Evolutionary conservation across 92 coral and sea anemone species (phyloP).

Genomic region (Porites evermanni): DNA sequence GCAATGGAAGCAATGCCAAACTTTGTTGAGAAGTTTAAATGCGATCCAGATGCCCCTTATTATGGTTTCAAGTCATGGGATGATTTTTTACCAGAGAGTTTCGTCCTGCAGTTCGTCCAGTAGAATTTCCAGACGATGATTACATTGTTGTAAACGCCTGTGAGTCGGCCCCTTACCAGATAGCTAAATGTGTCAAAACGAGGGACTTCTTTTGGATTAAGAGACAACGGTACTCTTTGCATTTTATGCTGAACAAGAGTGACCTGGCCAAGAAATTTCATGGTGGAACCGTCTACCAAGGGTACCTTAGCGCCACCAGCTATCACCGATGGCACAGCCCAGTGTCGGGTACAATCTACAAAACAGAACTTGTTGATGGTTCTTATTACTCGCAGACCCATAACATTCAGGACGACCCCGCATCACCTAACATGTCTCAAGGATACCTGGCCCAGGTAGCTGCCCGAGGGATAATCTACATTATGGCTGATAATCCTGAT

Average conservation of each 20-base stretch:
- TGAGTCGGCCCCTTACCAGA: constrained; percentile 27
- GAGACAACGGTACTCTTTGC: constrained; percentile 54
- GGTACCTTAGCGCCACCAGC: neutral
- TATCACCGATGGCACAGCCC: neutral
- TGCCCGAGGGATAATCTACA: no score
- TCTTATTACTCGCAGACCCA: neutral
- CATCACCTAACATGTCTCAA: no score
- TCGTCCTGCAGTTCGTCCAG: constrained; percentile 63
- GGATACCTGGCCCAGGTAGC: no score
- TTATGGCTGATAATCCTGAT: neutral
- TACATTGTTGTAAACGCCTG: constrained; percentile 63
- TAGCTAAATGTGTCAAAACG: neutral
- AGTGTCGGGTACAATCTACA: constrained; percentile 46
- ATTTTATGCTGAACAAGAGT: constrained; percentile 57
- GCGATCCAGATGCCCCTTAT: neutral
- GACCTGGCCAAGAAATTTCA: constrained; percentile 50
- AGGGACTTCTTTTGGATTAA: neutral
- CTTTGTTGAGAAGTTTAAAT: constrained; percentile 54
- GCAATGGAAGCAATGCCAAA: constrained; percentile 64
- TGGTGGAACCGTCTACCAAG: constrained; percentile 67
- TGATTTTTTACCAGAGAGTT: constrained; percentile 62
- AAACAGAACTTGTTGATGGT: neutral
- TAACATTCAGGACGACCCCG: no score
- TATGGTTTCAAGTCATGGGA: neutral
- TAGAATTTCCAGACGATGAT: constrained; percentile 52